Conservation (phyloP, 1,140 invertebrate species). For the Paramacrobiotus metropolitanus region DNA sequence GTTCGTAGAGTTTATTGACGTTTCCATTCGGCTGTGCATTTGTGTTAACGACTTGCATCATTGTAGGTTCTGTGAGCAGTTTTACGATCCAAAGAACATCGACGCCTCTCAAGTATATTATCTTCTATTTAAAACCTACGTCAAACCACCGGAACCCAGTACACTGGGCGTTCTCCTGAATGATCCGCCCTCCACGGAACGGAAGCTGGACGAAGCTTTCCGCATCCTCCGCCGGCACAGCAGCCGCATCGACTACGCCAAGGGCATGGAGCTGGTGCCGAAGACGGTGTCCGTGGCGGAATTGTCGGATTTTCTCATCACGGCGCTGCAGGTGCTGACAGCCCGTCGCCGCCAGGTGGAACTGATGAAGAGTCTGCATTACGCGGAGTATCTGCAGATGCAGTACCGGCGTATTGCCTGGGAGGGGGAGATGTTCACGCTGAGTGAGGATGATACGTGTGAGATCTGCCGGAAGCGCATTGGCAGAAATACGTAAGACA, state of each 20-base stretch:
- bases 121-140: slow-evolving; percentile 31
- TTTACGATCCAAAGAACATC: neutral
- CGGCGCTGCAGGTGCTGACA: slow-evolving; percentile 44
- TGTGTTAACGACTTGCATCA: too few relatives aligned
- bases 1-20: too few relatives aligned
- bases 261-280: slow-evolving; percentile 47
- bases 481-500: slow-evolving; percentile 37
- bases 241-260: slow-evolving; percentile 9
- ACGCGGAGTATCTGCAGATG: slow-evolving; percentile 55
- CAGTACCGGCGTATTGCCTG: slow-evolving; percentile 49
- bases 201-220: slow-evolving; percentile 51
- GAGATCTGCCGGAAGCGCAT: slow-evolving; percentile 74
- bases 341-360: slow-evolving; percentile 42
- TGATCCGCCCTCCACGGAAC: slow-evolving; percentile 27
- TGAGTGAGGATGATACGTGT: slow-evolving; percentile 66
- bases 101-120: slow-evolving; percentile 28
- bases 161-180: slow-evolving; percentile 18
- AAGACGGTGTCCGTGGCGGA: slow-evolving; percentile 42
- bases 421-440: slow-evolving; percentile 49
- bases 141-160: slow-evolving; percentile 28
- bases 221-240: slow-evolving; percentile 31
- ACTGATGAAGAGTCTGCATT: slow-evolving; percentile 50
- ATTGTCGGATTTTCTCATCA: slow-evolving; percentile 49
- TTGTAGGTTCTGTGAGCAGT: slow-evolving; percentile 3
- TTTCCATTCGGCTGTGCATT: too few relatives aligned